These are phyloP conservation scores for Neofelis nebulosa DNA, from an alignment of 2,113 vertebrate species.

Conservation along the genomic window DNA sequence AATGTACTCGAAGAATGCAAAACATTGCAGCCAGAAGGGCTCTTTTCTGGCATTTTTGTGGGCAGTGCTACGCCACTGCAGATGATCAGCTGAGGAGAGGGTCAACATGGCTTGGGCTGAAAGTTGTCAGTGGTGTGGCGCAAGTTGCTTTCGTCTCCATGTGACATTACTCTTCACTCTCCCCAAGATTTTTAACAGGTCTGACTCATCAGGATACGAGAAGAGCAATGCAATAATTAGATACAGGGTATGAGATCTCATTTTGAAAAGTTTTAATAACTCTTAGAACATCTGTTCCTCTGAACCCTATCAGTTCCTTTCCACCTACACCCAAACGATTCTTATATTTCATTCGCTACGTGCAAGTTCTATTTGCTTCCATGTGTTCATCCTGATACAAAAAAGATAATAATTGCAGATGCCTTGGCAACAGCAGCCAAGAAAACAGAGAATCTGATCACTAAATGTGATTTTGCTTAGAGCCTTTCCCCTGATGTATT, in stretches of 20 bases:
- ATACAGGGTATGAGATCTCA: conserved; percentile 72
- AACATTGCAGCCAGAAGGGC: conserved; percentile 77
- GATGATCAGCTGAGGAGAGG: conserved; percentile 72
- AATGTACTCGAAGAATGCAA: conserved; percentile 82
- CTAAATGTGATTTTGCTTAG: conserved; percentile 60
- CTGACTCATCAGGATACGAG: conserved; percentile 72
- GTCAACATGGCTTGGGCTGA: conserved; percentile 72
- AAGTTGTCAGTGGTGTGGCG: conserved; percentile 41
- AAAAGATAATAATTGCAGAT: conserved; percentile 67
- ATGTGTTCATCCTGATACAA: conserved; percentile 66
- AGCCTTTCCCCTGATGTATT: not conserved
- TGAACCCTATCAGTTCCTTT: conserved; percentile 76
- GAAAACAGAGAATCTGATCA: conserved; percentile 59
- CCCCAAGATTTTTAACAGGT: conserved; percentile 80
- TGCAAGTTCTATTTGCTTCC: conserved; percentile 65
- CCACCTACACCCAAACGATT: conserved; percentile 60
- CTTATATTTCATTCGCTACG: conserved; percentile 71
- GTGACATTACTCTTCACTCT: conserved; percentile 61
- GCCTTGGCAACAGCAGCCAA: conserved; percentile 74
- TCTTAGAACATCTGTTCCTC: conserved; percentile 75
- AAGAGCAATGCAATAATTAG: conserved; percentile 80
- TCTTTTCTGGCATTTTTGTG: conserved; percentile 80
- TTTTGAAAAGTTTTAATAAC: conserved; percentile 81
- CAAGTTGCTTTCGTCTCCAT: conserved; percentile 60
- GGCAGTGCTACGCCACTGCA: conserved; percentile 66